Base-by-base conservation (phyloP, 1,140 invertebrate genomes). In the Ganaspis sp. region DNA sequence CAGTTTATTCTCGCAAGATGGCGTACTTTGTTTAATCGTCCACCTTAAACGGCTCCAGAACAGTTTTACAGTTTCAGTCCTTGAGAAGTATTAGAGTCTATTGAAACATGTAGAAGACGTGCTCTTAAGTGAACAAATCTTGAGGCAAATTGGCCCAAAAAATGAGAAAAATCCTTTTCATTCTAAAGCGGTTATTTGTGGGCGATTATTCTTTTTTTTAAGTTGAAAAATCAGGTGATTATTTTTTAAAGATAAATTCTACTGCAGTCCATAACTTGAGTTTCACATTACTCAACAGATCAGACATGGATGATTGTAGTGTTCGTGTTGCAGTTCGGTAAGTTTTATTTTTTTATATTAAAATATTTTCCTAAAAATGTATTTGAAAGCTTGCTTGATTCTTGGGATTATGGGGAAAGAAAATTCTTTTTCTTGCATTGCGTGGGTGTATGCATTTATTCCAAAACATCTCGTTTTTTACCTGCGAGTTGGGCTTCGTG, bases 321-420 rank as follows among this genome's bases (percentile, higher is more conserved):
- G 89, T 90, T 82, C 88, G 89, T 78, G 89, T 90, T 70, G 89
- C 89, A 70, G 89, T 90, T 75, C 87, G 89, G 89, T 90, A 78
- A 88, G 89, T 86, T 54, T 58, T 70, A 21, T 71, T 70, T 54
- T 40, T 9, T 58, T 71, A 15, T 29, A 21, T 73, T 73, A 38
- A 64, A 76, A 77, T 64, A 80, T 70, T 73, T n/a, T 17, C 19
- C 1, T 1, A 29, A 49, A 64, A 64, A n/a, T n/a, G 8, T 29
- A 64, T 29, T 64, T 29, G 4, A 23, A 23, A 64, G 9, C 23
- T 26, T 4, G 9, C 8, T 29, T 1, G 12, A 34, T 29, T 64
- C 23, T 15, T 64, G 2, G 11, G 15, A 15, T 8, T 29, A 64
- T 15, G 15, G 26, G 23, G 12, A 11, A 21, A 64, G 23, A 64